phyloP scores from a whole-genome alignment of 2,797 vertebrate genomes.

The Aphelocoma californica region DNA sequence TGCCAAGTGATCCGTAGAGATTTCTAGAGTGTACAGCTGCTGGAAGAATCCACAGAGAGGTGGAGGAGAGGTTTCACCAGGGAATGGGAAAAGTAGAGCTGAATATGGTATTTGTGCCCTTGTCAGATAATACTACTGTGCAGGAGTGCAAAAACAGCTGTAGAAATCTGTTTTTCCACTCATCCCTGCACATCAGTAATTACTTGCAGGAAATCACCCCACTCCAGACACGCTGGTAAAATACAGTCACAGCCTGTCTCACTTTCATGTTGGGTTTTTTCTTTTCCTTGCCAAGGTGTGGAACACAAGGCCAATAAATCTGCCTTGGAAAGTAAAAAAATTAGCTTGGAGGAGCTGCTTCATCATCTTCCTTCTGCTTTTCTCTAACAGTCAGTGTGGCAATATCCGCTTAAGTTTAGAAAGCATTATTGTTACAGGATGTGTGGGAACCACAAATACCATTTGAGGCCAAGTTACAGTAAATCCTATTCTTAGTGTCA shows the following conservation, averaged over 20 bases:
- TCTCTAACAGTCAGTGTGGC: conserved; percentile 22
- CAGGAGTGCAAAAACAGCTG: not conserved
- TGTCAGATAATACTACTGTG: not conserved
- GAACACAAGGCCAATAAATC: not conserved
- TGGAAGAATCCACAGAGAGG: not conserved
- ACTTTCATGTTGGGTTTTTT: not conserved
- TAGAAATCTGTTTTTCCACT: conserved; percentile 2
- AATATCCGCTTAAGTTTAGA: conserved; percentile 39
- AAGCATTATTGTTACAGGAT: conserved; percentile 50
- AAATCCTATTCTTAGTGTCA: conserved; percentile 56
- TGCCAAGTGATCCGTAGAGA: not conserved
- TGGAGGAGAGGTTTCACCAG: not conserved
- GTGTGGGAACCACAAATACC: conserved; percentile 48
- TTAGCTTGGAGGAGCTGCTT: not conserved
- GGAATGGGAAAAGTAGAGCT: not conserved
- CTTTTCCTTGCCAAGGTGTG: not conserved
- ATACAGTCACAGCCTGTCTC: not conserved
- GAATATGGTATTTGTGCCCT: not conserved
- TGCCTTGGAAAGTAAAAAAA: not conserved
- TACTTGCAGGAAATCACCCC: not conserved
- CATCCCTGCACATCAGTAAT: not conserved
- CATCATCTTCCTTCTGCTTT: conserved; percentile 57
- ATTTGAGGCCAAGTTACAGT: conserved; percentile 55
- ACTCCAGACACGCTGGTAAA: not conserved
- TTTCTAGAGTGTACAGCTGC: not conserved